phyloP scores from a whole-genome alignment of 2,888 invertebrate genomes.

The Scaptomyza polygonia region DNA sequence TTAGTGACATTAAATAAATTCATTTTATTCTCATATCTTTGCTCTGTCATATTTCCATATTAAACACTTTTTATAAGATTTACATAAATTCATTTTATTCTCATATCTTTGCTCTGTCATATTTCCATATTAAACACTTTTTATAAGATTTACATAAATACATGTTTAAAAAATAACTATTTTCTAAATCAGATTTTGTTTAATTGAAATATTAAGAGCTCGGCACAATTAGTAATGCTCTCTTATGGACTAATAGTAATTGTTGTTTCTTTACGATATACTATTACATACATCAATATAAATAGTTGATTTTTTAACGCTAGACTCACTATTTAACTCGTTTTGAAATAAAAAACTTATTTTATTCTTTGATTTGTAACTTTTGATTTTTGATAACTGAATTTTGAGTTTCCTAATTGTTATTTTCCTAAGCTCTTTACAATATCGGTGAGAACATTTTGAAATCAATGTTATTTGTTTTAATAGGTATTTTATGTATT shows the following conservation, averaged over 20 bases:
- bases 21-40: constrained; percentile 15
- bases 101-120: constrained; percentile 8
- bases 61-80: constrained; percentile 30
- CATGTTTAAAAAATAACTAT: constrained; percentile 52
- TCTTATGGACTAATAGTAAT: constrained; percentile 65
- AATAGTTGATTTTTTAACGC: constrained; percentile 29
- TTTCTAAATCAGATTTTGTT: constrained; percentile 37
- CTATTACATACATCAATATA: constrained; percentile 32
- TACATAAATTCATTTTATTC: constrained; percentile 37
- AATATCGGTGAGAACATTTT: constrained; percentile 75
- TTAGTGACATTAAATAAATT: constrained; percentile 15
- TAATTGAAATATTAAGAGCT: constrained; percentile 60
- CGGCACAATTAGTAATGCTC: constrained; percentile 70
- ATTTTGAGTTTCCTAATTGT: constrained; percentile 1
- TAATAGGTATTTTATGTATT: constrained; percentile 7
- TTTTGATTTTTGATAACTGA: constrained; percentile 54
- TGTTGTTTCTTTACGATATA: constrained; percentile 28
- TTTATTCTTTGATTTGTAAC: constrained; percentile 30
- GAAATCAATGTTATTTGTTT: constrained; percentile 36
- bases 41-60: constrained; percentile 15
- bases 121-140: constrained; percentile 26
- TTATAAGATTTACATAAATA: constrained; percentile 43
- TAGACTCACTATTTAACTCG: constrained; percentile 26
- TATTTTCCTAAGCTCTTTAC: constrained; percentile 37
- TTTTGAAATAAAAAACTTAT: constrained; percentile 51